Evolutionary conservation across 2,113 vertebrate species (phyloP).

Genomic region (Antechinus stuartii): DNA sequence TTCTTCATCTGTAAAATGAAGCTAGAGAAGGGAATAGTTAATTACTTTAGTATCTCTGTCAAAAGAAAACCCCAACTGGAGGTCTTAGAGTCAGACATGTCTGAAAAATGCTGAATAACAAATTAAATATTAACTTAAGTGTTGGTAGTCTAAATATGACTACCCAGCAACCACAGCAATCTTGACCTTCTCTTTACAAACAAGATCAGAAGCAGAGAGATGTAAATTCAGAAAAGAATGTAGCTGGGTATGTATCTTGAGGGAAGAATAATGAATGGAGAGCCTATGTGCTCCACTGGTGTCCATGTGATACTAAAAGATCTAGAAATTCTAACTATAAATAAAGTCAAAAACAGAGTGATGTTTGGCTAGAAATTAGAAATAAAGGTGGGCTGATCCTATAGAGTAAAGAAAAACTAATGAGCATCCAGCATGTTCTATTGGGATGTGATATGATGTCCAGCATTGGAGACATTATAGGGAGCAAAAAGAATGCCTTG

Average conservation of each 20-base stretch:
- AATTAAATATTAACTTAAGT: background rate
- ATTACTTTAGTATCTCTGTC: background rate
- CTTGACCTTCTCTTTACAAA: background rate
- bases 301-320: background rate
- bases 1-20: background rate
- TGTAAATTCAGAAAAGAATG: background rate
- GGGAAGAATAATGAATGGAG: background rate
- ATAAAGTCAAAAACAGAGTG: background rate
- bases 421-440: background rate
- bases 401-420: background rate
- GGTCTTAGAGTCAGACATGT: background rate
- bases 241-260: background rate
- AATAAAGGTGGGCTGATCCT: background rate
- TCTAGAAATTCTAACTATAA: background rate
- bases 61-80: background rate
- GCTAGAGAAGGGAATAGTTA: background rate
- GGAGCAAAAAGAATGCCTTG: background rate
- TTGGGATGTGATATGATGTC: background rate
- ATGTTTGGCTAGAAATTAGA: background rate
- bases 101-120: background rate
- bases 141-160: background rate
- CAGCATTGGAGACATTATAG: background rate
- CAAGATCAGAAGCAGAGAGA: background rate
- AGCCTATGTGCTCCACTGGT: background rate
- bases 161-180: background rate